These are phyloP conservation scores for Cladorhizidae sp. DNA, from an alignment of 37 sponge, comb jelly and placozoan genomes.

Conservation along the genomic window DNA sequence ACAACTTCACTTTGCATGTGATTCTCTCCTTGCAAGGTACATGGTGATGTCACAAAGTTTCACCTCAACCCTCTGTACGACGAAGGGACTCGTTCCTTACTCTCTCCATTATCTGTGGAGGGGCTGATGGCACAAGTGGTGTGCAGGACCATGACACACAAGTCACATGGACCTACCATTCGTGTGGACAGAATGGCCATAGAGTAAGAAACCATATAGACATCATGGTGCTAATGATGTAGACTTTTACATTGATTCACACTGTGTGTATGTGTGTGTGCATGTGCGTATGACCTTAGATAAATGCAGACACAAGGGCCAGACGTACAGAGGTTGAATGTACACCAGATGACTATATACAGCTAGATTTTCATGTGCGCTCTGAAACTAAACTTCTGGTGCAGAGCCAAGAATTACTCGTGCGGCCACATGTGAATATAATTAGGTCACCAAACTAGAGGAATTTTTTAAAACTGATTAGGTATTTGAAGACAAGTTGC, in stretches of 20 bases:
- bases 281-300: no score
- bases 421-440: no score
- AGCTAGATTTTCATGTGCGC: no score
- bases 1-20: background rate
- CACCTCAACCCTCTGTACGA: slow-evolving; percentile 56
- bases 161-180: slow-evolving; percentile 76
- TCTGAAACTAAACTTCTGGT: no score
- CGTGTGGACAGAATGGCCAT: slow-evolving; percentile 58
- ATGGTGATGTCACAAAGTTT: slow-evolving; percentile 14
- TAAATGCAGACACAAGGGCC: no score
- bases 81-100: slow-evolving; percentile 21
- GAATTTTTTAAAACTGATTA: no score
- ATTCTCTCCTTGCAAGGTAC: background rate
- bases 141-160: slow-evolving; percentile 60
- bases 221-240: background rate
- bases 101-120: slow-evolving; percentile 27
- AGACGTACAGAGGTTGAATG: no score
- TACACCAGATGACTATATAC: no score
- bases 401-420: no score
- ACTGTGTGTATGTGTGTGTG: no score
- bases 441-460: no score
- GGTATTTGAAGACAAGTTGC: no score
- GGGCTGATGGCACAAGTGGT: slow-evolving; percentile 40
- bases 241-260: background rate
- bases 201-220: slow-evolving; percentile 28